A percentile compares a stretch with the other conserved stretches of the same genome.
Conservation (phyloP, 2,797 vertebrate genomes). For the Bovichtus diacanthus region DNA sequence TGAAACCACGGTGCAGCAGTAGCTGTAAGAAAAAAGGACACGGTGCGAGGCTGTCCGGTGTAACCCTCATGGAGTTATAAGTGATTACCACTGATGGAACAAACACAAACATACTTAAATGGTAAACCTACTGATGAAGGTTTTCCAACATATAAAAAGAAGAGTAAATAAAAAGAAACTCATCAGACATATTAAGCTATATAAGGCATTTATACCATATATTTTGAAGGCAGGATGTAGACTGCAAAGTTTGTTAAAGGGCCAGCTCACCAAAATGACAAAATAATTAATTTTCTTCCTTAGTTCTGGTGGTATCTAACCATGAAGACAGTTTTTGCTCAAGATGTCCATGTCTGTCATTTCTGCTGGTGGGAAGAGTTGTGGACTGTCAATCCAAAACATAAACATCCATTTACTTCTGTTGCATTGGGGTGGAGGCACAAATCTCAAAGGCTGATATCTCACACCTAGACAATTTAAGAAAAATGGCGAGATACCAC, state of each 20-base stretch:
- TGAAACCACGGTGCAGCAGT: neutral
- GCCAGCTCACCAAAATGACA: neutral
- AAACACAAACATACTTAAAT: neutral
- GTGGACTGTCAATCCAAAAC: neutral
- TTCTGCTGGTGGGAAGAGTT: too few relatives aligned
- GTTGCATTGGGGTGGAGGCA: neutral
- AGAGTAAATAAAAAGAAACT: constrained; percentile 15
- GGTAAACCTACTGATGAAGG: neutral
- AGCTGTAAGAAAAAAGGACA: neutral
- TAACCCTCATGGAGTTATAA: neutral
- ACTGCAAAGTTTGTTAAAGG: neutral
- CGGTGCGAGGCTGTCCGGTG: constrained; percentile 30
- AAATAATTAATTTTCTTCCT: neutral
- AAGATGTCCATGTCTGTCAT: too few relatives aligned
- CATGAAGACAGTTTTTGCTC: constrained; percentile 3
- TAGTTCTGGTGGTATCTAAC: neutral
- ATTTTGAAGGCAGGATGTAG: neutral
- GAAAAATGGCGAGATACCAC: neutral
- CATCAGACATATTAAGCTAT: neutral
- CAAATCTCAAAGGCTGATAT: neutral
- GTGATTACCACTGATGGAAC: neutral
- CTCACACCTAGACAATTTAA: neutral
- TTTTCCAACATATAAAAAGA: neutral
- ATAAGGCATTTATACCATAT: neutral
- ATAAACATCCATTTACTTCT: neutral